phyloP scores from a whole-genome alignment of 2,113 vertebrate genomes.

The Puma concolor region DNA sequence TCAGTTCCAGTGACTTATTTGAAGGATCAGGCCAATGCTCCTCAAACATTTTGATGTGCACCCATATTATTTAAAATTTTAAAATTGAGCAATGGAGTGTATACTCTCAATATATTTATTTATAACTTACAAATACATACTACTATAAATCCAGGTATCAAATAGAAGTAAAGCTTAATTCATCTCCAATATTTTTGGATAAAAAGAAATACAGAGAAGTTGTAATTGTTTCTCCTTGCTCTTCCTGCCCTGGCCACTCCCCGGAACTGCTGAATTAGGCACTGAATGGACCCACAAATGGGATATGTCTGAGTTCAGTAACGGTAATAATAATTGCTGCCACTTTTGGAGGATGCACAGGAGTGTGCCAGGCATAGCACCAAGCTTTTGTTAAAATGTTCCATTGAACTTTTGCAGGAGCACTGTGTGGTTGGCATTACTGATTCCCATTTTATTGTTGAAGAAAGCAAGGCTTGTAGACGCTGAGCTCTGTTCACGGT shows the following conservation, averaged over 20 bases:
- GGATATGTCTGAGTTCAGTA: background rate
- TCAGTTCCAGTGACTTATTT: background rate
- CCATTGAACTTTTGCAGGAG: background rate
- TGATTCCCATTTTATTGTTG: background rate
- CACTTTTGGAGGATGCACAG: background rate
- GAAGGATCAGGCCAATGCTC: background rate
- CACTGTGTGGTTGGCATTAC: background rate
- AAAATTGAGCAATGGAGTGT: background rate
- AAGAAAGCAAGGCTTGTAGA: background rate
- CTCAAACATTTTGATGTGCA: background rate
- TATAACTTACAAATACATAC: background rate
- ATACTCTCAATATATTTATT: background rate
- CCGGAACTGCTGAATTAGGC: background rate
- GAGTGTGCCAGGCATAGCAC: background rate
- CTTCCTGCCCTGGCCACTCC: rapidly evolving
- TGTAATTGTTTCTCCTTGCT: background rate
- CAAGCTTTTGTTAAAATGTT: background rate
- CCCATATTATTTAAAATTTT: background rate
- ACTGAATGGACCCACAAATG: background rate
- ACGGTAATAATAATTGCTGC: background rate
- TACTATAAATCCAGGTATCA: background rate
- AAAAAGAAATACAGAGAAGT: background rate
- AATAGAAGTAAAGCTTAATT: background rate
- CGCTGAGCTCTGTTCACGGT: background rate
- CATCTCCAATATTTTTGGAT: background rate